A percentile compares a stretch with the other conserved stretches of the same genome.
These are phyloP conservation scores for Myotis planiceps DNA, from an alignment of 2,797 vertebrate species.

Conservation along the genomic window DNA sequence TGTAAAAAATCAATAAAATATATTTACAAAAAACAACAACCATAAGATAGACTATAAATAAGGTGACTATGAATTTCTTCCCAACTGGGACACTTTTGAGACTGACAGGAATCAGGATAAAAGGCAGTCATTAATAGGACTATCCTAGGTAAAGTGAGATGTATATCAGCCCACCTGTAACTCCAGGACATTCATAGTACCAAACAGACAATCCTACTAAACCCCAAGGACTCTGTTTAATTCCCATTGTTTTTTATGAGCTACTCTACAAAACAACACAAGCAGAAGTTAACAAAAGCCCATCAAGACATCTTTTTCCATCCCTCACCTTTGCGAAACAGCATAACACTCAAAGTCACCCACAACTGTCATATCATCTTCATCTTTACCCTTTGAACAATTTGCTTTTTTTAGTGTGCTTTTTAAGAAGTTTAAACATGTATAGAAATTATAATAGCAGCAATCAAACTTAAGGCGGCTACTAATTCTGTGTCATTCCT, in stretches of 20 bases:
- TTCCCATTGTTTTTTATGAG: too few species aligned
- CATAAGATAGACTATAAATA: background rate
- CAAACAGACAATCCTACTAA: constrained; percentile 5
- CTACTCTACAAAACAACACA: too few species aligned
- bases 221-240: background rate
- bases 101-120: background rate
- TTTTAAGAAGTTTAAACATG: background rate
- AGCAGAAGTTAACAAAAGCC: background rate
- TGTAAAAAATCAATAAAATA: too few species aligned
- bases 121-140: background rate
- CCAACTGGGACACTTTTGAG: background rate
- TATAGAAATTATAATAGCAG: background rate
- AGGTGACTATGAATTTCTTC: background rate
- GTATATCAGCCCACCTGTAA: background rate
- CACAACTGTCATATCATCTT: background rate
- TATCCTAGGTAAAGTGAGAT: background rate
- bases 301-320: background rate
- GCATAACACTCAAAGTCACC: background rate
- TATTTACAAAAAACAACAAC: background rate
- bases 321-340: background rate
- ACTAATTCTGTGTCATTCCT: constrained; percentile 14
- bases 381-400: background rate
- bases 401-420: background rate
- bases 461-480: background rate
- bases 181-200: background rate